phyloP scores from a whole-genome alignment of 2,113 vertebrate species.

The Struthidea cinerea region DNA sequence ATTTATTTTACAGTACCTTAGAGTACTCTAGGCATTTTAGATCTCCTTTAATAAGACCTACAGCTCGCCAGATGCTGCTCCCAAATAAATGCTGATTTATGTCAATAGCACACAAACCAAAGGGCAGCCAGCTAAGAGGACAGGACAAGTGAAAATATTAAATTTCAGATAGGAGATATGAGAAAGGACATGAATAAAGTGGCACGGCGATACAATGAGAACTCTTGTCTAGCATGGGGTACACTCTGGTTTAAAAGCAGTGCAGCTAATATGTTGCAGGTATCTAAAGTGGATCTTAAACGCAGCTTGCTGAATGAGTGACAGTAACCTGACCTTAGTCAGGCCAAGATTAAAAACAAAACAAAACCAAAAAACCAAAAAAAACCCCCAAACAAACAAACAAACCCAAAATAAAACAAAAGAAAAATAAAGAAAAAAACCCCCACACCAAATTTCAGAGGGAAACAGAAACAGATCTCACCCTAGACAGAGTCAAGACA shows the following conservation, averaged over 20 bases:
- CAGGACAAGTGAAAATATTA: background rate
- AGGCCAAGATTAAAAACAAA: background rate
- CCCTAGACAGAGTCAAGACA: background rate
- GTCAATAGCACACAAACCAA: background rate
- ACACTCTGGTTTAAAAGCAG: background rate
- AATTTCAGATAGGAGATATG: background rate
- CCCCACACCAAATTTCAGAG: background rate
- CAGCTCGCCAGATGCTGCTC: background rate
- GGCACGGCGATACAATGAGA: background rate
- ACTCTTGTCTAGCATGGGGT: background rate
- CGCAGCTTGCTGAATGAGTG: background rate
- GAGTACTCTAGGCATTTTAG: background rate
- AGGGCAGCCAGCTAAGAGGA: background rate
- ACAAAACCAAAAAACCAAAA: background rate
- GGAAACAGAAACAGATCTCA: background rate
- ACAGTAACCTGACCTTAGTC: background rate
- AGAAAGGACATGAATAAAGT: background rate
- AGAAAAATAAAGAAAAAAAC: background rate
- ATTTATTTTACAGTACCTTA: slow-evolving; percentile 26
- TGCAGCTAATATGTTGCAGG: background rate
- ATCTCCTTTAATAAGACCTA: background rate
- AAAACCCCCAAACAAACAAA: background rate
- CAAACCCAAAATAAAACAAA: background rate
- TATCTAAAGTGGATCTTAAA: background rate
- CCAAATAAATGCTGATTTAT: background rate